Evolutionary conservation across 2,113 vertebrate genomes (phyloP).

Genomic region (Passer domesticus): DNA sequence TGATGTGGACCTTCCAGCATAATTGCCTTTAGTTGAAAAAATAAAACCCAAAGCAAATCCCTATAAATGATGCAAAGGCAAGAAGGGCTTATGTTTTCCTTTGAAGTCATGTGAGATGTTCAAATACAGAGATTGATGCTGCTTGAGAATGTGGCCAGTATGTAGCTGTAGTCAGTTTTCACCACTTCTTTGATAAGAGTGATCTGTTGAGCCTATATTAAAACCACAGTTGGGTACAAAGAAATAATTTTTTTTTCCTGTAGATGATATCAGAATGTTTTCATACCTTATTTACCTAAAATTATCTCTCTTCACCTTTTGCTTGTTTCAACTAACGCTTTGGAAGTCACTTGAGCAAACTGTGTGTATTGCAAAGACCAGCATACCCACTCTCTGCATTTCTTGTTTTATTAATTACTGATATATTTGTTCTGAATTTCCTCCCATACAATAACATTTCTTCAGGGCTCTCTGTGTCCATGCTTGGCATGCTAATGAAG

Average conservation of each 20-base stretch:
- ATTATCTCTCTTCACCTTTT: background rate
- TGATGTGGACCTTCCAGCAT: constrained; percentile 55
- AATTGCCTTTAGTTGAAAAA: constrained; percentile 60
- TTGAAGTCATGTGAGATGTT: constrained; percentile 58
- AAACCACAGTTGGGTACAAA: background rate
- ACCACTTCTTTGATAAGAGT: constrained; percentile 30
- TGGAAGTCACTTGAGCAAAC: background rate
- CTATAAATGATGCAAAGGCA: constrained; percentile 53
- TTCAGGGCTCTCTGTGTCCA: background rate
- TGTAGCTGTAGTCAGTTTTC: constrained; percentile 39
- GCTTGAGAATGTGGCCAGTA: constrained; percentile 38
- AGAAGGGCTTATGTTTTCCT: constrained; percentile 52
- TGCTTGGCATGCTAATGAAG: background rate
- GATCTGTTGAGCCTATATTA: background rate
- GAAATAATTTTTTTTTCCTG: background rate
- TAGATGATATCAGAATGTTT: background rate
- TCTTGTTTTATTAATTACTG: background rate
- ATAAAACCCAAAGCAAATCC: constrained; percentile 63
- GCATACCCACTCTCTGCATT: background rate
- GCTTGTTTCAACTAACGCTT: background rate
- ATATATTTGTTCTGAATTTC: background rate
- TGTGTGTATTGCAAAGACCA: background rate
- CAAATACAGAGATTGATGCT: constrained; percentile 62
- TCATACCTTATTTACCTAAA: background rate
- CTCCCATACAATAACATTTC: background rate